Evolutionary conservation across 2,113 vertebrate species (phyloP).

Genomic region (Ptilorrhoa leucosticta): DNA sequence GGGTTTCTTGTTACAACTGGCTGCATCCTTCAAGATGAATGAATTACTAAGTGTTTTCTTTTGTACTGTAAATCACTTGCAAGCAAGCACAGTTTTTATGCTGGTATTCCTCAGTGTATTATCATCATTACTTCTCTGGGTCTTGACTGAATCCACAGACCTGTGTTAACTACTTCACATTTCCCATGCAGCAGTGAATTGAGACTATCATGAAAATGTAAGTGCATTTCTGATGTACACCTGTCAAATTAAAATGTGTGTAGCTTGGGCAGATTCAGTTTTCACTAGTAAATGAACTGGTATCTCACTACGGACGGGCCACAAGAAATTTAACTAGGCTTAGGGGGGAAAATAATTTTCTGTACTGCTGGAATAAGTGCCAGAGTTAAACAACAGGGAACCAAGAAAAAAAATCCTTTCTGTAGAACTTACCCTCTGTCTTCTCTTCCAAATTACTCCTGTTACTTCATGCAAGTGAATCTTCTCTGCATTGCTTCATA

Average conservation of each 20-base stretch:
- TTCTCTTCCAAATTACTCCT: neutral
- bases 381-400: neutral
- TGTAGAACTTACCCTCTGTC: neutral
- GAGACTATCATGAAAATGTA: neutral
- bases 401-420: neutral
- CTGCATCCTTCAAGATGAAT: neutral
- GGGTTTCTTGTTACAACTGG: neutral
- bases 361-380: neutral
- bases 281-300: neutral
- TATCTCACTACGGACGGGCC: neutral
- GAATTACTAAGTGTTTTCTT: neutral
- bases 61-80: neutral
- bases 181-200: neutral
- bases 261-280: neutral
- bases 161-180: neutral
- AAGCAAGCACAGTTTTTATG: neutral
- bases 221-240: neutral
- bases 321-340: neutral
- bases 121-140: neutral
- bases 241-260: neutral
- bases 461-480: neutral
- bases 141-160: neutral
- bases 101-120: neutral
- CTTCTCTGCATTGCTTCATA: neutral
- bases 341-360: neutral